These are phyloP conservation scores for Bombus haemorrhoidalis DNA, from an alignment of 1,140 invertebrate genomes.

Conservation along the genomic window DNA sequence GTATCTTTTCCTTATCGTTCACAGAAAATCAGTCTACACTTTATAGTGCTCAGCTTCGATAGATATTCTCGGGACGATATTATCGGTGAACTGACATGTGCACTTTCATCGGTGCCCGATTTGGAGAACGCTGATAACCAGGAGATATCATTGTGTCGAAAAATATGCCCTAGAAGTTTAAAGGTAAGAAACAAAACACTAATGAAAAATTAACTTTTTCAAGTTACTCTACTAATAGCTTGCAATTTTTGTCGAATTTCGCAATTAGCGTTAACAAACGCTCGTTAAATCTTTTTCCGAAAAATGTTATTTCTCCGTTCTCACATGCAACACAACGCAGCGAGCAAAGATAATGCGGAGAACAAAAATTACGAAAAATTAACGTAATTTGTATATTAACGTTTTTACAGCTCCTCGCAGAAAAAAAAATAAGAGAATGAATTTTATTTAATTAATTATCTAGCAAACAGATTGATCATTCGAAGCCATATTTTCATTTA, in stretches of 20 bases:
- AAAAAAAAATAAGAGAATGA: not conserved
- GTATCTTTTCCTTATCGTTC: constrained; percentile 60
- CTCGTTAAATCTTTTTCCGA: no score
- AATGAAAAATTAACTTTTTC: not conserved
- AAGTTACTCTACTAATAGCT: not conserved
- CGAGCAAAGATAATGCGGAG: not conserved
- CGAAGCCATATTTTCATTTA: not conserved
- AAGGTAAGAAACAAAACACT: constrained; percentile 85
- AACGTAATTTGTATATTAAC: not conserved
- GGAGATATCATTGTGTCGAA: constrained; percentile 89
- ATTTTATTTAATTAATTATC: not conserved
- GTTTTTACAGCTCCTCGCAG: not conserved
- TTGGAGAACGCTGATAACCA: constrained; percentile 91
- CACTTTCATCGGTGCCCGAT: constrained; percentile 88
- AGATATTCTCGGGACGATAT: constrained; percentile 98
- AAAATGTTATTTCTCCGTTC: no score
- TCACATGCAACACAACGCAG: no score
- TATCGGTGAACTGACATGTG: constrained; percentile 97
- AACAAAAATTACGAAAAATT: not conserved
- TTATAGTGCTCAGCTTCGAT: constrained; percentile 98
- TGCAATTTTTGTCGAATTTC: not conserved
- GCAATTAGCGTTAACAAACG: not conserved
- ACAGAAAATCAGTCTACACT: constrained; percentile 94
- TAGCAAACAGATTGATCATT: not conserved
- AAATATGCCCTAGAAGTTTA: constrained; percentile 93